Evolutionary conservation across 2,888 invertebrate species (phyloP).

Genomic region (Caenorhabditis macrosperma): DNA sequence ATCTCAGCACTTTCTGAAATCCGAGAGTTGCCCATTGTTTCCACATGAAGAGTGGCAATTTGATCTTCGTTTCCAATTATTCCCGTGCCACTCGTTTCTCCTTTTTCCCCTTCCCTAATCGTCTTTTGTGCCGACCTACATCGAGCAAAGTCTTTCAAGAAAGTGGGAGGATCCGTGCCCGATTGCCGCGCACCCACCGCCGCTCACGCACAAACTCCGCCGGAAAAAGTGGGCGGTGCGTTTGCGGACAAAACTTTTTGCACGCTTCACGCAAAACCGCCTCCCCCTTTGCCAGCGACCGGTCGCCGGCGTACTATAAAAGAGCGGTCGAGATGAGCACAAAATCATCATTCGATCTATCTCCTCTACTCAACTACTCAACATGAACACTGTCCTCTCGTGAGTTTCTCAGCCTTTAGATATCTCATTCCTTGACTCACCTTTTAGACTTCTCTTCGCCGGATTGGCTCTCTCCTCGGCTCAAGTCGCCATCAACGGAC

Average conservation of each 20-base stretch:
- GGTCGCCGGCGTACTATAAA: slow-evolving; percentile 45
- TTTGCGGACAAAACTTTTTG: slow-evolving; percentile 40
- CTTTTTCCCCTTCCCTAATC: slow-evolving; percentile 21
- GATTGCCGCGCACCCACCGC: slow-evolving; percentile 8
- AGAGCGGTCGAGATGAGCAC: slow-evolving; percentile 39
- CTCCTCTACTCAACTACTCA: slow-evolving; percentile 7
- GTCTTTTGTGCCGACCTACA: slow-evolving; percentile 18
- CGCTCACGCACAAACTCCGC: slow-evolving; percentile 25
- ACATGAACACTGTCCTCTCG: slow-evolving; percentile 60
- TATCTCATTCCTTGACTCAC: background rate
- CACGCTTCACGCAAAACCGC: slow-evolving; percentile 51
- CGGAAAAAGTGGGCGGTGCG: slow-evolving; percentile 30
- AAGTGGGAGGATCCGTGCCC: slow-evolving; percentile 15
- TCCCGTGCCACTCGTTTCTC: slow-evolving; percentile 13
- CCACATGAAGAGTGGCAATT: no score
- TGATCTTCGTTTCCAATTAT: background rate
- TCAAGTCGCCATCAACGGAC: slow-evolving; percentile 66
- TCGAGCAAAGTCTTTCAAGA: slow-evolving; percentile 19
- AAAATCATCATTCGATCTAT: slow-evolving; percentile 56
- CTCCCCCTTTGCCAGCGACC: slow-evolving; percentile 18
- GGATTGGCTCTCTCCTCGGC: slow-evolving; percentile 63
- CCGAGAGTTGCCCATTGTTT: slow-evolving; percentile 10
- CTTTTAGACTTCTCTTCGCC: slow-evolving; percentile 61
- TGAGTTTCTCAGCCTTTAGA: slow-evolving; percentile 30
- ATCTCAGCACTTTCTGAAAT: no score